phyloP scores from a whole-genome alignment of 37 sponge, comb jelly and placozoan species.

The Ianthella basta region DNA sequence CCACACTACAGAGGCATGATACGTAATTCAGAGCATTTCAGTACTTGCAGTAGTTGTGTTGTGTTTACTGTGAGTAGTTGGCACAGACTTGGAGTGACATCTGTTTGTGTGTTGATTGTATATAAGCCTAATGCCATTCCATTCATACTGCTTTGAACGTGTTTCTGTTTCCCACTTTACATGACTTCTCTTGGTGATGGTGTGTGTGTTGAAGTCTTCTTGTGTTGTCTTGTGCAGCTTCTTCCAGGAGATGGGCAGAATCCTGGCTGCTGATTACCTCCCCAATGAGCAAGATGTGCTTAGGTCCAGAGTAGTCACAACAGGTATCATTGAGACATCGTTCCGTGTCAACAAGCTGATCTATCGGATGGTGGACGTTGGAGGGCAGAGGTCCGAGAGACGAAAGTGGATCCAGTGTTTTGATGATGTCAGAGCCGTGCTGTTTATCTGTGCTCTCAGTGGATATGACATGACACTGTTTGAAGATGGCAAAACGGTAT shows the following conservation, averaged over 20 bases:
- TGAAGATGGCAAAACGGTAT: constrained; percentile 78
- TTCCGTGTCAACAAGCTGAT: constrained; percentile 84
- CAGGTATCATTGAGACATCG: constrained; percentile 94
- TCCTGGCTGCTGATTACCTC: constrained; percentile 68
- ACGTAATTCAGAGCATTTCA: no score
- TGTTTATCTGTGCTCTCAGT: constrained; percentile 95
- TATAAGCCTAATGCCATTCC: no score
- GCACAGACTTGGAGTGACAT: no score
- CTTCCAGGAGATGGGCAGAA: constrained; percentile 83
- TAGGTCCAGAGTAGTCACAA: constrained; percentile 90
- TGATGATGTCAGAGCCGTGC: constrained; percentile 96
- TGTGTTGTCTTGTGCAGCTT: constrained; percentile 57
- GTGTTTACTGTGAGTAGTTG: no score
- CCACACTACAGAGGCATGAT: no score
- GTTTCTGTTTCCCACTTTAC: not conserved
- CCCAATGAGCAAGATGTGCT: constrained; percentile 92
- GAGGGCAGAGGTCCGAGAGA: constrained; percentile 97
- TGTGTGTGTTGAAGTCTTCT: not conserved
- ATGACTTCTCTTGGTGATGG: not conserved
- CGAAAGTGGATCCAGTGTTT: constrained; percentile 99
- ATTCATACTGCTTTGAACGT: no score
- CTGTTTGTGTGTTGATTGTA: no score
- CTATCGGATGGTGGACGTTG: constrained; percentile 97
- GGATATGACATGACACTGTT: constrained; percentile 97
- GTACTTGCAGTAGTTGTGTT: no score